Conservation (phyloP, 2,113 vertebrate genomes). For the Chascanopsetta lugubris region DNA sequence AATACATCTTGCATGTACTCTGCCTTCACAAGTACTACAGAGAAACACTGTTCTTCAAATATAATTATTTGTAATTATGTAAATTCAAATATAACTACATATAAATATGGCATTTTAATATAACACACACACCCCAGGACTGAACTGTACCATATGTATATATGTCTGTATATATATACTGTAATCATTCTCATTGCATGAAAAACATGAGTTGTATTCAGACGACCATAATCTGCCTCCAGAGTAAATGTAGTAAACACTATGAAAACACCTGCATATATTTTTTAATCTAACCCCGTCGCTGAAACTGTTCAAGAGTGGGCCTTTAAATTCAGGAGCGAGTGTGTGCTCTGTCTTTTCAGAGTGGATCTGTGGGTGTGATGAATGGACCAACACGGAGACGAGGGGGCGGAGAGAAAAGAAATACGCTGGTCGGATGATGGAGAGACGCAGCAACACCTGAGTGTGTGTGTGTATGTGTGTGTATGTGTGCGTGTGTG, state of each 20-base stretch:
- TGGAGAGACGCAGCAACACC: constrained; percentile 60
- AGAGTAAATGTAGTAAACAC: neutral
- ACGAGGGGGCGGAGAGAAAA: constrained; percentile 64
- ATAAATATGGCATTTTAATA: no score
- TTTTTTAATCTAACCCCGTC: constrained; percentile 1
- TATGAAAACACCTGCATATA: neutral
- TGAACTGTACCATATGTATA: no score
- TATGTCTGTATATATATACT: no score
- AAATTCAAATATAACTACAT: no score
- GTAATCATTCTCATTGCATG: no score
- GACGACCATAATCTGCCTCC: no score
- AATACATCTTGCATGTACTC: no score
- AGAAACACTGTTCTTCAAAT: no score
- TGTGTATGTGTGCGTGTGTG: neutral
- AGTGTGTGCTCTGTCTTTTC: constrained; percentile 32
- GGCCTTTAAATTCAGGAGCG: constrained; percentile 22
- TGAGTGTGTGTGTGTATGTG: constrained; percentile 23
- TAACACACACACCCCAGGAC: no score
- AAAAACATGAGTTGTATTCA: no score
- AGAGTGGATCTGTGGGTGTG: constrained; percentile 64
- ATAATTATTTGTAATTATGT: no score
- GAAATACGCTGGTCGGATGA: constrained; percentile 58
- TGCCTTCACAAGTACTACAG: no score
- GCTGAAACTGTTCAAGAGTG: neutral
- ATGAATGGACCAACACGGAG: constrained; percentile 64